Base-by-base conservation (phyloP, 2,888 invertebrate genomes). In the Cryptus armator region DNA sequence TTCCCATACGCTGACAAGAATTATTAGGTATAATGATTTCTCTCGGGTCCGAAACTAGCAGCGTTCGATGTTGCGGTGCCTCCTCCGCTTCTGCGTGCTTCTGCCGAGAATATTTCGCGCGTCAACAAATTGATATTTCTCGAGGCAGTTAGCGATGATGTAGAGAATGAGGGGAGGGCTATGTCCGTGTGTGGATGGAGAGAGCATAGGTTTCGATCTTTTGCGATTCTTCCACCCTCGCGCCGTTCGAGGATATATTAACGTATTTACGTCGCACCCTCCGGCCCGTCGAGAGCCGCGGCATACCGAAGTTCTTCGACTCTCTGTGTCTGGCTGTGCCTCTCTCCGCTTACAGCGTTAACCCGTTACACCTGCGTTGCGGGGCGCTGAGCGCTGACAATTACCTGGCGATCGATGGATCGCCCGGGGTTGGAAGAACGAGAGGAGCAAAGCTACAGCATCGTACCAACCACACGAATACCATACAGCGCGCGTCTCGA, bases 361-460 rank as follows among this genome's bases (percentile, higher is more conserved):
- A 91, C 91, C 92, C 84, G 89, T 91, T 91, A 91, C 92, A 92
- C 92, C 92, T 92, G 92, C 83, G 86, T 89, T 76, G 85, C 88
- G 86, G 90, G 92, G 91, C 91, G 92, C 92, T 92, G 92, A 92
- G 92, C 92, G 92, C 93, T 93, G 93, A 93, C 93, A 93, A 93
- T 93, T 93, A 93, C 92, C 91, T 82, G 87, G 90, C 91, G 93
- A 93, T 93, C 93, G 93, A 93, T 93, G 92, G 90, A 90, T 91
- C 88, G 92, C 93, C 92, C 87, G 89, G 92, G 89, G 88, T 89
- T 81, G 12, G 14, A 56, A 43, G 74, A 48, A 64, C 48, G 44
- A 46, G 78, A 78, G 76, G 37, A 72, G 72, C 74, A 56, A 81
- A 77, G 75, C 70, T 56, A 32, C 78, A 56, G 43, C 48, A 59